A percentile compares a stretch with the other conserved stretches of the same genome.
Conservation (phyloP, 2,797 vertebrate genomes). For the Acanthis flammea region DNA sequence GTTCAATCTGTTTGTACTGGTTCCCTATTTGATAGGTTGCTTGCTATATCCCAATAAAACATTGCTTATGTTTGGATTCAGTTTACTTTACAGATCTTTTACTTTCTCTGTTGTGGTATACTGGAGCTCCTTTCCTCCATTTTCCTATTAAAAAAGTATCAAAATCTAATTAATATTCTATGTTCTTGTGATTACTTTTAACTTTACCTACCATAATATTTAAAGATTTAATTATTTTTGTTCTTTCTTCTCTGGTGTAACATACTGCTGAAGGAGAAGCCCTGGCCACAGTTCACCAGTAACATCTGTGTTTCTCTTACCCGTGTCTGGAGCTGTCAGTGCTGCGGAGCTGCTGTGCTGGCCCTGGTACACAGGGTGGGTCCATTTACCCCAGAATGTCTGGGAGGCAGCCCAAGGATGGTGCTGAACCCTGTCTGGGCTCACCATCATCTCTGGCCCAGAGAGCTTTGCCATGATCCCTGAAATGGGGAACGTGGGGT, state of each 20-base stretch:
- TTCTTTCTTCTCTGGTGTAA: background rate
- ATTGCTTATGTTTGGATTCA: conserved; percentile 62
- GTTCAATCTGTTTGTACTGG: conserved; percentile 67
- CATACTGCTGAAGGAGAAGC: background rate
- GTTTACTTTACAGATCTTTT: conserved; percentile 23
- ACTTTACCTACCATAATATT: background rate
- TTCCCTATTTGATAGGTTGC: conserved; percentile 68
- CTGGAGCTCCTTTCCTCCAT: background rate
- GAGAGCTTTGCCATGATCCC: background rate
- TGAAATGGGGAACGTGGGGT: background rate
- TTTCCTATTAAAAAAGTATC: conserved; percentile 38
- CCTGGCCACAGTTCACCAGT: background rate
- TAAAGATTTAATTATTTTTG: background rate
- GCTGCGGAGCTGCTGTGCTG: background rate
- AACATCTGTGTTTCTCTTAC: background rate
- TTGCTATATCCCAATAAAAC: conserved; percentile 73
- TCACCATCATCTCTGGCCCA: background rate
- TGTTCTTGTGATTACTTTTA: conserved; percentile 16
- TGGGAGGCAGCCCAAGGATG: background rate
- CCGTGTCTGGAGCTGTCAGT: background rate
- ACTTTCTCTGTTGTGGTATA: conserved; percentile 16
- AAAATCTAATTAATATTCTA: conserved; percentile 1
- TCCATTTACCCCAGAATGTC: background rate
- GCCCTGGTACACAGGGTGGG: background rate
- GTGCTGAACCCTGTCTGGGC: background rate